These are phyloP conservation scores for Hylomyscus alleni DNA, from an alignment of 2,797 vertebrate species.

Conservation along the genomic window DNA sequence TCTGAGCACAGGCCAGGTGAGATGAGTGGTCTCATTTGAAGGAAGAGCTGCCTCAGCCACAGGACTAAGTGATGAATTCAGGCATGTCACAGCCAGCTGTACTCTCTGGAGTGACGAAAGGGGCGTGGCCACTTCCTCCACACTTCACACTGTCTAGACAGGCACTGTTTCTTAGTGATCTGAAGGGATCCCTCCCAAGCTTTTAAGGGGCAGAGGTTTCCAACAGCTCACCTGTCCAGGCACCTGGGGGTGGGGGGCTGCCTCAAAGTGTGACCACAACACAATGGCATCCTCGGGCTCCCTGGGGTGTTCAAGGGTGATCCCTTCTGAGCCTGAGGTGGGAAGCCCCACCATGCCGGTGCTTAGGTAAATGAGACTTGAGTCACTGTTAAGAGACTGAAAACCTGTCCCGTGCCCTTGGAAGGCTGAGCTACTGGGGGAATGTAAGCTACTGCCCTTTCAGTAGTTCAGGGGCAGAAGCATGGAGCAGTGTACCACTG, in stretches of 20 bases:
- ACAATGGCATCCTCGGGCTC: neutral
- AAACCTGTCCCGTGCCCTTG: neutral
- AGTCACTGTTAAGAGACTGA: neutral
- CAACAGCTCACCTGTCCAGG: neutral
- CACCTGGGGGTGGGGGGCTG: neutral
- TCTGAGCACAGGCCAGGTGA: accelerated
- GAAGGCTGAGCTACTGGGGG: neutral
- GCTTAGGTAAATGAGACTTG: neutral
- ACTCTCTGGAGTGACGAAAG: neutral
- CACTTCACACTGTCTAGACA: neutral
- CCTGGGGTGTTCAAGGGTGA: neutral
- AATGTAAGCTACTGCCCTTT: neutral
- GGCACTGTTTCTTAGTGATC: neutral
- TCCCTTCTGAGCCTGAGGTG: neutral
- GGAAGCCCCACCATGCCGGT: neutral
- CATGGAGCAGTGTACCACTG: neutral
- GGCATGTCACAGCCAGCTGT: neutral
- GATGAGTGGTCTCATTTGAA: neutral
- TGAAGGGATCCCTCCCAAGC: neutral
- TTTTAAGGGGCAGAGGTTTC: neutral
- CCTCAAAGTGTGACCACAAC: neutral
- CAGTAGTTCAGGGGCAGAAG: neutral
- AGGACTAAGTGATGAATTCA: neutral
- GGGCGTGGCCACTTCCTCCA: neutral
- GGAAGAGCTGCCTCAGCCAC: neutral